A percentile compares a stretch with the other conserved stretches of the same genome.
Conservation (phyloP, 2,888 invertebrate species). For the Tromatobia lineatoria region DNA sequence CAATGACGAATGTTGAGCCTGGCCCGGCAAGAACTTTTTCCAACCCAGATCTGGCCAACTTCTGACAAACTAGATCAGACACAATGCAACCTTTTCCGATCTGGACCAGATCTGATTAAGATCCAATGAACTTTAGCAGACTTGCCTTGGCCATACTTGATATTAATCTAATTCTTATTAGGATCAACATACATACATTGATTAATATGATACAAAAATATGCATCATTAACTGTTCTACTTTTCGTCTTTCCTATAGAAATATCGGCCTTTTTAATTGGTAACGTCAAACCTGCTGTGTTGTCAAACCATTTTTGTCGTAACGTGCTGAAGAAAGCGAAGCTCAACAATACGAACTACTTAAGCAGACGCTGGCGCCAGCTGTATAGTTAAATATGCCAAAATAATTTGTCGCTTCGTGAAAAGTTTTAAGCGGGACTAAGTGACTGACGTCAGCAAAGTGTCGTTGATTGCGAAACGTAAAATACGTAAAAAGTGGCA, state of each 20-base stretch:
- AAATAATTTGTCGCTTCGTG: conserved; percentile 67
- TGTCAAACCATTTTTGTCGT: not conserved
- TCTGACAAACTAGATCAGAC: too few relatives aligned
- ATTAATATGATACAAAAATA: too few relatives aligned
- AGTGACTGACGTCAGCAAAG: not conserved
- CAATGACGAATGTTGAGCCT: too few relatives aligned
- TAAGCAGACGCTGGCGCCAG: conserved; percentile 19
- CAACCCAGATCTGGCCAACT: too few relatives aligned
- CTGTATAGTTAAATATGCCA: conserved; percentile 70
- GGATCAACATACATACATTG: too few relatives aligned
- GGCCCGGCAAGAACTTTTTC: too few relatives aligned
- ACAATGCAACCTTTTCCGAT: too few relatives aligned
- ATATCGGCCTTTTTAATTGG: not conserved
- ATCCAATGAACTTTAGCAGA: too few relatives aligned
- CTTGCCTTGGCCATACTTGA: too few relatives aligned
- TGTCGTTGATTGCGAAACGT: not conserved
- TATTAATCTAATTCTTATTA: too few relatives aligned
- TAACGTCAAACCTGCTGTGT: not conserved
- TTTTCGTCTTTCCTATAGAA: not conserved
- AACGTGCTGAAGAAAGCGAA: not conserved
- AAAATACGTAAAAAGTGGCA: not conserved
- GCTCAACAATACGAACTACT: conserved; percentile 20
- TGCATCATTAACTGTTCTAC: not conserved
- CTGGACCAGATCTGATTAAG: too few relatives aligned
- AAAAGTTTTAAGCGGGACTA: conserved; percentile 64